A percentile compares a stretch with the other conserved stretches of the same genome.
Conservation (phyloP, 2,888 invertebrate genomes). For the Euclidia mi region DNA sequence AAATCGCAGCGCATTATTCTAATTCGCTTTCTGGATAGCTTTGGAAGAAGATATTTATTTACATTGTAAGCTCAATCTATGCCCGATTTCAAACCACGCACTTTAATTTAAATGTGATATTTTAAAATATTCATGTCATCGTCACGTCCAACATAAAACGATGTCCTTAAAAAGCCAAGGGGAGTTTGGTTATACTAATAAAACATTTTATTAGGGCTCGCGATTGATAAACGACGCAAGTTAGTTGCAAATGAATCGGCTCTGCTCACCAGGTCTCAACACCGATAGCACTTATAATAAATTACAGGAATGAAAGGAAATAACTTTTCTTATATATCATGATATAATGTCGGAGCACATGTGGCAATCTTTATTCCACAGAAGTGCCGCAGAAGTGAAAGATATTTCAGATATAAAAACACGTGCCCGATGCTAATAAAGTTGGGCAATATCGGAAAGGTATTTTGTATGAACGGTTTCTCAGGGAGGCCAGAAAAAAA, state of each 20-base stretch:
- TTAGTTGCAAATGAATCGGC: constrained; percentile 66
- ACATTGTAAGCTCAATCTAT: constrained; percentile 77
- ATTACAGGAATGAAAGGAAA: constrained; percentile 72
- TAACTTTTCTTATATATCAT: constrained; percentile 76
- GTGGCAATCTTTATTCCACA: constrained; percentile 81
- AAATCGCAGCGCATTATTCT: constrained; percentile 89
- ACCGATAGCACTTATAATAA: constrained; percentile 68
- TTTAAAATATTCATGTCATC: constrained; percentile 60
- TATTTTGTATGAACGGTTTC: constrained; percentile 88
- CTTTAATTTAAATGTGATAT: constrained; percentile 57
- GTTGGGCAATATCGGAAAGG: constrained; percentile 87
- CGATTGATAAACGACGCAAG: constrained; percentile 59
- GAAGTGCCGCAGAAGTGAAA: constrained; percentile 80
- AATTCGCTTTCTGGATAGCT: constrained; percentile 88
- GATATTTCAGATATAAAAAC: constrained; percentile 86
- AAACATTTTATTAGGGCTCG: constrained; percentile 42
- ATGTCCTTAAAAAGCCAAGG: constrained; percentile 14
- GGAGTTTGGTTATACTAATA: constrained; percentile 27
- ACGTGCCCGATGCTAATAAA: constrained; percentile 88
- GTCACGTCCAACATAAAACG: not conserved
- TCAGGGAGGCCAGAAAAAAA: constrained; percentile 84
- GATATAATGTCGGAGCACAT: constrained; percentile 76
- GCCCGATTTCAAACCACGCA: constrained; percentile 52
- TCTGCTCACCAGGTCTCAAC: constrained; percentile 61
- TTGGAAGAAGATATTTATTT: constrained; percentile 88